These are phyloP conservation scores for Gastracanthus pulcherrimus DNA, from an alignment of 2,888 invertebrate genomes.

Conservation along the genomic window DNA sequence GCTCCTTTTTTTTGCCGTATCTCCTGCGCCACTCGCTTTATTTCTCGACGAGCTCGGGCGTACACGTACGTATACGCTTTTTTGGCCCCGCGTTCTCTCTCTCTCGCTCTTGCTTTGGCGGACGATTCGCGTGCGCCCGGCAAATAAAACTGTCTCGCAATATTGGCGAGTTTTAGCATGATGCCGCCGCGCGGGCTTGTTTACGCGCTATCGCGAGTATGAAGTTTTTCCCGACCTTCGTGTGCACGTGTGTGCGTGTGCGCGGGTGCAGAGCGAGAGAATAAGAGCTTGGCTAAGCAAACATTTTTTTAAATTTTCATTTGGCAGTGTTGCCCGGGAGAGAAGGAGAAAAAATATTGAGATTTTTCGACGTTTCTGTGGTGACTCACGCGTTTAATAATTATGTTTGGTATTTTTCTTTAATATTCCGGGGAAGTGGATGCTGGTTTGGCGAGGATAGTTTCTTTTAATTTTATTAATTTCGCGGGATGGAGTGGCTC, in stretches of 20 bases:
- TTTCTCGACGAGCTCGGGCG: background rate
- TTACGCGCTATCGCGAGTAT: conserved; percentile 27
- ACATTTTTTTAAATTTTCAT: conserved; percentile 38
- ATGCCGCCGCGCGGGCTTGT: conserved; percentile 2
- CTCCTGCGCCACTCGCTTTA: background rate
- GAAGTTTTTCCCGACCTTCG: conserved; percentile 16
- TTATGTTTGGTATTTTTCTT: conserved; percentile 10
- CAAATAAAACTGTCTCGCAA: conserved; percentile 49
- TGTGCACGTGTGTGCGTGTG: background rate
- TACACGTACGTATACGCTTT: background rate
- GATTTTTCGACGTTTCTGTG: conserved; percentile 7
- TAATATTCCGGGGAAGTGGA: background rate
- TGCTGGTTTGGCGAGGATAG: too few relatives aligned
- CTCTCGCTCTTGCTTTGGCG: background rate
- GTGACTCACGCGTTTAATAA: background rate
- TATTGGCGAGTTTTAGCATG: conserved; percentile 48
- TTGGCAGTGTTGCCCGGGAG: background rate
- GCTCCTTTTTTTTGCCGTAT: too few relatives aligned
- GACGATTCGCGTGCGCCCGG: conserved; percentile 11
- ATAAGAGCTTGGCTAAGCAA: background rate
- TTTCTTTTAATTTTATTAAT: too few relatives aligned
- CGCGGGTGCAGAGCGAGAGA: background rate
- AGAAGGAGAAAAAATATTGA: background rate
- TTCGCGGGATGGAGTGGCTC: too few relatives aligned
- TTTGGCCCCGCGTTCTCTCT: background rate